Base-by-base conservation (phyloP, 2,113 vertebrate species). In the Erythrocercus mccallii region DNA sequence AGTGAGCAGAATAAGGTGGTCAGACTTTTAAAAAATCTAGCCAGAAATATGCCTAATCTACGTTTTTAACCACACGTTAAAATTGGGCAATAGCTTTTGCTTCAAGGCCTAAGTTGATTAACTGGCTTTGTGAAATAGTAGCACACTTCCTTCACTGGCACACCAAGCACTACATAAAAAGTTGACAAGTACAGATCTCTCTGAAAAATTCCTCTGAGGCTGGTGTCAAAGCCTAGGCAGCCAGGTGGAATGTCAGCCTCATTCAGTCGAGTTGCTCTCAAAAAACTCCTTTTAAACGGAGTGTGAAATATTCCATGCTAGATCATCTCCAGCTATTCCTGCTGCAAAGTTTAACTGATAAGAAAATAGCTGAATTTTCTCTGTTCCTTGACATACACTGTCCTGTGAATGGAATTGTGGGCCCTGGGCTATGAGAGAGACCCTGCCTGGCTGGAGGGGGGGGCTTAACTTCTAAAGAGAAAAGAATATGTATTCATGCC, bases 31-130 rank as follows among this genome's bases (percentile, higher is more conserved):
- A 77, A 88, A 37, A 54, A 40, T 31, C 13, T 53, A 27, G 33
- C 50, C 33, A 70, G 73, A 90, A 80, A 4, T 15, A 33, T n/a
- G 23, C 19, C 42, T 42, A 27, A 68, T 72, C n/a, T 77, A 24
- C 0, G 0, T 28, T 64, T 80, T 64, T 66, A 58, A 38, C 58
- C 15, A 17, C 47, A 44, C 0, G 0, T 70, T 69, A 35, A 76
- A 91, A 64, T 6, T 56, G n/a, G 40, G 6, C 64, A 37, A 6
- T 47, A 58, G 60, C 11, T 90, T 93, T 85, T 86, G 42, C 72
- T 81, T 77, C 58, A 66, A 47, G 54, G 33, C 53, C 56, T 70
- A 15, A 56, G 30, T 38, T 61, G 79, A 69, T 86, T 68, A 92
- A 33, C 28, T 73, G 37, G 9, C 28, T 73, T 65, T 73, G 40